These are phyloP conservation scores for Hartigia nigra DNA, from an alignment of 2,888 invertebrate species.

Conservation along the genomic window DNA sequence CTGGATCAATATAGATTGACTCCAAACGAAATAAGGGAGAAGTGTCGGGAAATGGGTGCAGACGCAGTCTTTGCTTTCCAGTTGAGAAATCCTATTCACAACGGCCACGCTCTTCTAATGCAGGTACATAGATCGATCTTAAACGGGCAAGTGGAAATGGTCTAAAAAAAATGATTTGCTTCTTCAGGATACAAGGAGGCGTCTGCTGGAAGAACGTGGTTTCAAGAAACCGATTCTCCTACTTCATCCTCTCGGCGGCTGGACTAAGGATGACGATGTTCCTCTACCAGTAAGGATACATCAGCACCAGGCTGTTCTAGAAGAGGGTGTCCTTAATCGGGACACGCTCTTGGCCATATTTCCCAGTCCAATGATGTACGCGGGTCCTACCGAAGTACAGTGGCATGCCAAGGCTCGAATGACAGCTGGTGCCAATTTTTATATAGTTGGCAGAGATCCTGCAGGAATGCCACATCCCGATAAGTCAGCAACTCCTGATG, in stretches of 20 bases:
- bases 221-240: slow-evolving; percentile 92
- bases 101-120: slow-evolving; percentile 97
- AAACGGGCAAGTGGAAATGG: not conserved
- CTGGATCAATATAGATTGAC: slow-evolving; percentile 92
- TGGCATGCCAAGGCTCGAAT: slow-evolving; percentile 93
- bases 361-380: slow-evolving; percentile 99
- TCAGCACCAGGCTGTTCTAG: slow-evolving; percentile 91
- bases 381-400: slow-evolving; percentile 96
- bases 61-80: slow-evolving; percentile 98
- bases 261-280: slow-evolving; percentile 98
- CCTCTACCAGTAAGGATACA: slow-evolving; percentile 87
- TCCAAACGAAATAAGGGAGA: slow-evolving; percentile 86
- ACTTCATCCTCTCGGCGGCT: slow-evolving; percentile 94
- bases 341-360: slow-evolving; percentile 94
- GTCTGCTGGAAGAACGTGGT: slow-evolving; percentile 79
- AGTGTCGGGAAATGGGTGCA: slow-evolving; percentile 83
- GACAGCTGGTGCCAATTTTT: slow-evolving; percentile 96
- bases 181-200: slow-evolving; percentile 78
- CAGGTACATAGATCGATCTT: slow-evolving; percentile 65
- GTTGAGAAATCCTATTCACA: slow-evolving; percentile 96
- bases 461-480: slow-evolving; percentile 96
- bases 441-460: slow-evolving; percentile 97
- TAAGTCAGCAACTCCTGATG: slow-evolving; percentile 69
- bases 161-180: not conserved
- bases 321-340: slow-evolving; percentile 85